phyloP scores from a whole-genome alignment of 1,140 invertebrate genomes.

The Hesperophylax magnus region DNA sequence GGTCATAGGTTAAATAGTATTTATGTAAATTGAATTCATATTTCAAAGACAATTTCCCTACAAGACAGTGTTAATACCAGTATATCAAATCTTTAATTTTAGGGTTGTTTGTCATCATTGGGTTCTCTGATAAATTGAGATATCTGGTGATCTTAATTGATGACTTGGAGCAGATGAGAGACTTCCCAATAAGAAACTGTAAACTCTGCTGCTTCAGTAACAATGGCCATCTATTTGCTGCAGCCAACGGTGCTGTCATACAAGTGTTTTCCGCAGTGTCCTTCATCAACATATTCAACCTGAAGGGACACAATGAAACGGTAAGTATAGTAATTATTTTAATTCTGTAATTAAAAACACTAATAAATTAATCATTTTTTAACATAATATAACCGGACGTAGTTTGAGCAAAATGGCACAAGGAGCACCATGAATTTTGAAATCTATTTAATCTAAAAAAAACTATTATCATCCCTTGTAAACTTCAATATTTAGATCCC shows the following conservation, averaged over 20 bases:
- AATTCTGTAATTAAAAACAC: too few species aligned
- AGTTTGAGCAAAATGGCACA: too few species aligned
- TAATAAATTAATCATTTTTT: too few species aligned
- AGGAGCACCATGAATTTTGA: too few species aligned
- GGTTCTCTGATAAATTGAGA: conserved; percentile 91
- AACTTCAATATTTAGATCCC: too few species aligned
- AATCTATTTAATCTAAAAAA: too few species aligned
- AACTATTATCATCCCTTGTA: too few species aligned
- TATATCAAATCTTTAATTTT: conserved; percentile 43
- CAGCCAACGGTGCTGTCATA: conserved; percentile 83
- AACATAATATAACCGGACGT: too few species aligned
- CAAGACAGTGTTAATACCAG: too few species aligned
- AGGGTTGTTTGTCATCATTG: conserved; percentile 88
- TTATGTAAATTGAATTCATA: neutral
- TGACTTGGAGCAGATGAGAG: conserved; percentile 83
- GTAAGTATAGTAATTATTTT: conserved; percentile 62
- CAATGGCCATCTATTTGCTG: conserved; percentile 87
- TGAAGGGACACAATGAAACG: conserved; percentile 86
- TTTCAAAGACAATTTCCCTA: neutral
- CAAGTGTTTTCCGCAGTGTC: conserved; percentile 83
- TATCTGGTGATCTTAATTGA: conserved; percentile 90
- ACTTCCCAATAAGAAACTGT: conserved; percentile 83
- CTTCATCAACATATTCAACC: conserved; percentile 78
- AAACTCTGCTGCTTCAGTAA: conserved; percentile 81
- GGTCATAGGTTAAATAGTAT: too few species aligned